These are phyloP conservation scores for Arothron firmamentum DNA, from an alignment of 2,113 vertebrate genomes.

Conservation along the genomic window DNA sequence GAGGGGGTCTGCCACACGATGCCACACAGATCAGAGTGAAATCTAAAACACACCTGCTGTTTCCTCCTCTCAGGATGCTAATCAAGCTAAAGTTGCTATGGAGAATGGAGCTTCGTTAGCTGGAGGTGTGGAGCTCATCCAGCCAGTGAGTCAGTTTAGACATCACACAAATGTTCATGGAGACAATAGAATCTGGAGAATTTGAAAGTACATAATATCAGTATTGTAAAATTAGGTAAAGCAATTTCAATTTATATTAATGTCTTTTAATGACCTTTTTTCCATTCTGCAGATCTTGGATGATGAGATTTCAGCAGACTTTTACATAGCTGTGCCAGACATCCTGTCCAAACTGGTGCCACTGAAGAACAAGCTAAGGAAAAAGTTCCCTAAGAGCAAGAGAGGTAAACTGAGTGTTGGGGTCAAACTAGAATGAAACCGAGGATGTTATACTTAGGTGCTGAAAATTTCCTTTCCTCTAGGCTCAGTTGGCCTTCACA, in stretches of 20 bases:
- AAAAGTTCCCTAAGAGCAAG: constrained; percentile 83
- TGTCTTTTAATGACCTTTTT: neutral
- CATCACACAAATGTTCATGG: neutral
- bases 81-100: constrained; percentile 77
- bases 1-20: neutral
- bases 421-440: neutral
- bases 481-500: constrained; percentile 82
- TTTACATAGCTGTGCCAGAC: constrained; percentile 85
- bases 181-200: no score
- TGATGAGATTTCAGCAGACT: constrained; percentile 84
- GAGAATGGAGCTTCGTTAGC: constrained; percentile 79
- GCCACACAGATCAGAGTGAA: neutral
- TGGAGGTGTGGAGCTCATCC: constrained; percentile 84
- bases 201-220: no score
- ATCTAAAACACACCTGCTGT: neutral
- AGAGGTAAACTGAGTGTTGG: constrained; percentile 57
- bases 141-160: constrained; percentile 72
- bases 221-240: no score
- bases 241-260: neutral
- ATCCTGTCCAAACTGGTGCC: constrained; percentile 79
- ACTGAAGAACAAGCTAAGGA: constrained; percentile 82
- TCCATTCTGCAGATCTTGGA: constrained; percentile 80
- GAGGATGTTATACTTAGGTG: neutral
- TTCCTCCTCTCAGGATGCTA: constrained; percentile 69
- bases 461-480: constrained; percentile 1